These are phyloP conservation scores for Campylorhamphus procurvoides DNA, from an alignment of 2,113 vertebrate genomes.

Conservation along the genomic window DNA sequence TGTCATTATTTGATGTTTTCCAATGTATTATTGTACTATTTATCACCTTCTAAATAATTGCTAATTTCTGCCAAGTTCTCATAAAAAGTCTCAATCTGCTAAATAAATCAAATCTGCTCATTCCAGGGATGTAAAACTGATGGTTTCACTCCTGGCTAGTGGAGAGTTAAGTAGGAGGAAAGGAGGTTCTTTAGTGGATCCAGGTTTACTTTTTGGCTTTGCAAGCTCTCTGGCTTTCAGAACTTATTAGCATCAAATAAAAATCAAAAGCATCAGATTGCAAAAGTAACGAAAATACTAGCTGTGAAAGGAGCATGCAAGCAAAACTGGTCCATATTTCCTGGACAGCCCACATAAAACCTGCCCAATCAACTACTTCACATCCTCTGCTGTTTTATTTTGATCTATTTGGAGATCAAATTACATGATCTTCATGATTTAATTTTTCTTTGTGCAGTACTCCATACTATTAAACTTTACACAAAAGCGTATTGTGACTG, in stretches of 20 bases:
- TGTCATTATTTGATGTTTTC: not conserved
- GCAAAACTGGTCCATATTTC: not conserved
- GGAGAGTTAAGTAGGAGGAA: conserved; percentile 12
- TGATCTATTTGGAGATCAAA: not conserved
- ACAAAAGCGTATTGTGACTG: not conserved
- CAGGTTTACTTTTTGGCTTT: conserved; percentile 49
- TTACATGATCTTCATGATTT: not conserved
- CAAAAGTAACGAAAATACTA: conserved; percentile 27
- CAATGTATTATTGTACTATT: not conserved
- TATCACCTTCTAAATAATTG: not conserved
- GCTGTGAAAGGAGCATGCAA: not conserved
- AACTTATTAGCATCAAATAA: conserved; percentile 19
- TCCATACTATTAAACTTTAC: not conserved
- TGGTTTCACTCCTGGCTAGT: not conserved
- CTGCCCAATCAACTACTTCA: not conserved
- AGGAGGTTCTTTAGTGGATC: conserved; percentile 24
- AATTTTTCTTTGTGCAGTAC: conserved; percentile 9
- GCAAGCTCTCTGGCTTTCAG: conserved; percentile 27
- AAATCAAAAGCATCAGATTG: conserved; percentile 41
- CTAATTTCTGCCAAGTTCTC: not conserved
- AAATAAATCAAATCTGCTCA: not conserved
- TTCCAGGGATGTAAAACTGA: not conserved
- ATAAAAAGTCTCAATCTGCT: not conserved
- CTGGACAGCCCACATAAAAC: not conserved
- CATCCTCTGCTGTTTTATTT: not conserved